phyloP scores from a whole-genome alignment of 2,797 vertebrate genomes.

The Scolopax bukidnonensis region DNA sequence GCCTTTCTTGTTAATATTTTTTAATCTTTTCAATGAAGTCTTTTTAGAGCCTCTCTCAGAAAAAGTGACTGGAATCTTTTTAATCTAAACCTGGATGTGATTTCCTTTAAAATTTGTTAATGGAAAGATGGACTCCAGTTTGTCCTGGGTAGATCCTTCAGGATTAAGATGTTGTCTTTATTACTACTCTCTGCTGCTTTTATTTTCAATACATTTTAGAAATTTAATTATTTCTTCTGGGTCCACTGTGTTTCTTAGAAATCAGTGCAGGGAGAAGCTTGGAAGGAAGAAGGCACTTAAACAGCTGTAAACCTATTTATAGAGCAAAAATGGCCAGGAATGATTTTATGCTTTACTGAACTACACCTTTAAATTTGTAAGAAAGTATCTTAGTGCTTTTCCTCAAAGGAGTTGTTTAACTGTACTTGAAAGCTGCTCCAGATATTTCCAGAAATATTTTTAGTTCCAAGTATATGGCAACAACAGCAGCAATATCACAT shows the following conservation, averaged over 20 bases:
- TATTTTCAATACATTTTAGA: background rate
- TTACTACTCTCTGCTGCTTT: background rate
- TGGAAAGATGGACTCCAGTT: background rate
- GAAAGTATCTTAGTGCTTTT: background rate
- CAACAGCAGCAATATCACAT: background rate
- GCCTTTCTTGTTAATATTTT: background rate
- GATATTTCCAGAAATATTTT: background rate
- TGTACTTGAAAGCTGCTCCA: background rate
- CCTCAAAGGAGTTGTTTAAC: background rate
- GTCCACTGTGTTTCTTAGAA: slow-evolving; percentile 11
- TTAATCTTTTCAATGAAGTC: background rate
- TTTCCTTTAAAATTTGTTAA: background rate
- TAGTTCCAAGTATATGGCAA: background rate
- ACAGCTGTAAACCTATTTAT: slow-evolving; percentile 26
- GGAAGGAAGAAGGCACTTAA: background rate
- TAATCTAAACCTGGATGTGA: background rate
- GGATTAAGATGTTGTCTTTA: background rate
- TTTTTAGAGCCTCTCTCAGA: background rate
- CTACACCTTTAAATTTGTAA: background rate
- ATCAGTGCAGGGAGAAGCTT: background rate
- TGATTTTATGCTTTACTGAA: background rate
- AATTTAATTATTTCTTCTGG: background rate
- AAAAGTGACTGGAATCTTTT: background rate
- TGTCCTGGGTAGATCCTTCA: background rate
- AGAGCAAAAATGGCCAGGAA: background rate